Evolutionary conservation across 2,888 invertebrate genomes (phyloP).

Genomic region (Beris chalybata): DNA sequence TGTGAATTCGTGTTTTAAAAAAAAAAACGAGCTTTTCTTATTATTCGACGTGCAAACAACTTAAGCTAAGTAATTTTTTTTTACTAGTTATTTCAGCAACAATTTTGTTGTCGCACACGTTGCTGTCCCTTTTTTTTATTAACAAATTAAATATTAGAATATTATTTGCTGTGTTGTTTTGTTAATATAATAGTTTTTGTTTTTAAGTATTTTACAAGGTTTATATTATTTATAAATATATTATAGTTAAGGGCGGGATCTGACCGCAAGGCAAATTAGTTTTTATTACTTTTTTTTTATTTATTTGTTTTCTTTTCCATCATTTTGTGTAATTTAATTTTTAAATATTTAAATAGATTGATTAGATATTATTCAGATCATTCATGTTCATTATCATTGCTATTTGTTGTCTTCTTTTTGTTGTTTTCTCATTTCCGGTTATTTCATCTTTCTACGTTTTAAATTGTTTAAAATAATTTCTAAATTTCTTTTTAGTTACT

Average conservation of each 20-base stretch:
- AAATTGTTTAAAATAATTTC: too few relatives aligned
- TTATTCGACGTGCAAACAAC: too few relatives aligned
- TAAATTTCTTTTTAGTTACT: too few relatives aligned
- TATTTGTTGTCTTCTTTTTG: too few relatives aligned
- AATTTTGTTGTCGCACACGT: not conserved
- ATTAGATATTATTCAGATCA: not conserved
- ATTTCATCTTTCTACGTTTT: too few relatives aligned
- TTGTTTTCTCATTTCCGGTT: too few relatives aligned
- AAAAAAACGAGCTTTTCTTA: too few relatives aligned
- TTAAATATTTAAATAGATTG: slow-evolving; percentile 33
- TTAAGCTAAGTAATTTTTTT: too few relatives aligned
- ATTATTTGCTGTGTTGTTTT: not conserved
- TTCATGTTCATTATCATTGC: too few relatives aligned
- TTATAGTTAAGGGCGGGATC: slow-evolving; percentile 43
- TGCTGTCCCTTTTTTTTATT: slow-evolving; percentile 4
- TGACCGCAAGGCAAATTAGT: slow-evolving; percentile 46
- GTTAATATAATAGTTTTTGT: not conserved
- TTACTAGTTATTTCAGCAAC: too few relatives aligned
- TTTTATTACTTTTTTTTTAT: slow-evolving; percentile 24
- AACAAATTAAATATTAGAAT: slow-evolving; percentile 35
- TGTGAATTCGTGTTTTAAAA: too few relatives aligned
- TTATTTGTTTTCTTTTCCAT: slow-evolving; percentile 33
- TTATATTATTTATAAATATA: slow-evolving; percentile 6
- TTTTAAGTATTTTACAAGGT: slow-evolving; percentile 1
- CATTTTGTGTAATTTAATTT: slow-evolving; percentile 35